A percentile compares a stretch with the other conserved stretches of the same genome.
Conservation (phyloP, 1,140 invertebrate genomes). For the Magallana gigas region DNA sequence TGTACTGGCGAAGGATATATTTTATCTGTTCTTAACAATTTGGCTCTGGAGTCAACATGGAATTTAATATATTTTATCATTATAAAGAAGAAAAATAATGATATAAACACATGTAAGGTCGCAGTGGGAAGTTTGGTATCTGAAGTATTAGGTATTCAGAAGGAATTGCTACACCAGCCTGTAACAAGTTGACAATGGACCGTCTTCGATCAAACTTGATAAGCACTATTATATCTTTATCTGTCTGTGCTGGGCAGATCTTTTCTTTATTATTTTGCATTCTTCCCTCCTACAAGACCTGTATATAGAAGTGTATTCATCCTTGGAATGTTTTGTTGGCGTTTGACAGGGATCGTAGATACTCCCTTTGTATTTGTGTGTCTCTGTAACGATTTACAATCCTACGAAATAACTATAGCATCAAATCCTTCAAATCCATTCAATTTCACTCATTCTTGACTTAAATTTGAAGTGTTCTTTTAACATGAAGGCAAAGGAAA, state of each 20-base stretch:
- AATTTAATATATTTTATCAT: no score
- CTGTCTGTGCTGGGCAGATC: background rate
- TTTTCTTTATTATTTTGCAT: background rate
- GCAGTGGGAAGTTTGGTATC: background rate
- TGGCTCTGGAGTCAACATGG: no score
- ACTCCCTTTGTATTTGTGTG: background rate
- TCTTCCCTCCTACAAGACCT: background rate
- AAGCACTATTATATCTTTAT: background rate
- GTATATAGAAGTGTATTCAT: slow-evolving; percentile 19
- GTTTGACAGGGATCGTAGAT: slow-evolving; percentile 7
- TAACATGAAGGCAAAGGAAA: background rate
- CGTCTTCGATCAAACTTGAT: background rate
- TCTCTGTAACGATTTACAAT: background rate
- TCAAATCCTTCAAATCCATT: background rate
- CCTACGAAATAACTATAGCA: background rate
- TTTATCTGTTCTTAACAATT: no score
- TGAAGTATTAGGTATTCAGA: background rate
- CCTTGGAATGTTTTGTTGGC: background rate
- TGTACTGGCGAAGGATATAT: no score
- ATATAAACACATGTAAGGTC: no score
- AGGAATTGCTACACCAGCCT: background rate
- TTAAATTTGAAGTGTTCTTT: background rate
- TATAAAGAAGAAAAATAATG: no score
- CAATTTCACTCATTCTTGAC: background rate
- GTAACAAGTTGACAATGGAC: background rate